Evolutionary conservation across 2,888 invertebrate species (phyloP), one percentile per base, ranked within the genome.

Genomic region (Leptinotarsa haldemani): DNA sequence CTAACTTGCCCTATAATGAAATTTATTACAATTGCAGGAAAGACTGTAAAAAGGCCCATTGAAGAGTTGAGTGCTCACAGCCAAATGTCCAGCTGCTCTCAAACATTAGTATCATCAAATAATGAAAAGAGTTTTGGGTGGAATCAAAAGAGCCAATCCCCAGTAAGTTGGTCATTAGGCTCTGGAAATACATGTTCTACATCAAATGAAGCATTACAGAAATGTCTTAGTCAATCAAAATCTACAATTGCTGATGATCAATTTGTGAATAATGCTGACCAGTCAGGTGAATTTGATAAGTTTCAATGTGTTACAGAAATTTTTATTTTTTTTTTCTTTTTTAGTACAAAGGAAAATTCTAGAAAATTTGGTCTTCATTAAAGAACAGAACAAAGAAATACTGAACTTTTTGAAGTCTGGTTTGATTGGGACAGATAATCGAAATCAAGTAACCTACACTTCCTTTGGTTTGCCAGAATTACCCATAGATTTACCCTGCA

Each of bases 401-500:
- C 18, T 52, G n/a, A 52, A 52, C 7, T 52, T 52, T n/a, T 52
- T 52, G 52, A 52, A 52, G n/a, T 9, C 18, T 52, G n/a, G 52
- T n/a, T 16, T 52, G 52, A 52, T 52, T 52, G 52, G 52, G 52
- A n/a, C 52, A 18, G 52, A 18, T 48, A 48, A 48, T 48, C 48
- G 48, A 48, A 48, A 48, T 48, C 15, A 48, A 48, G 48, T 48
- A 48, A 48, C 48, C 15, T 16, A 16, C 4, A 16, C 16, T 48
- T 48, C 48, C 48, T 48, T 16, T 48, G 15, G 16, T 48, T 16
- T 48, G 48, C 48, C 48, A 48, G 48, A 18, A 52, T 52, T 52
- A n/a, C 52, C 52, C n/a, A n/a, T 52, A 52, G 52, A 52, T n/a
- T 52, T 18, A n/a, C 52, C 52, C 52, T 52, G 9, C 52, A 52